These are phyloP conservation scores for Epinotia bilunana DNA, from an alignment of 2,888 invertebrate species.

Conservation along the genomic window DNA sequence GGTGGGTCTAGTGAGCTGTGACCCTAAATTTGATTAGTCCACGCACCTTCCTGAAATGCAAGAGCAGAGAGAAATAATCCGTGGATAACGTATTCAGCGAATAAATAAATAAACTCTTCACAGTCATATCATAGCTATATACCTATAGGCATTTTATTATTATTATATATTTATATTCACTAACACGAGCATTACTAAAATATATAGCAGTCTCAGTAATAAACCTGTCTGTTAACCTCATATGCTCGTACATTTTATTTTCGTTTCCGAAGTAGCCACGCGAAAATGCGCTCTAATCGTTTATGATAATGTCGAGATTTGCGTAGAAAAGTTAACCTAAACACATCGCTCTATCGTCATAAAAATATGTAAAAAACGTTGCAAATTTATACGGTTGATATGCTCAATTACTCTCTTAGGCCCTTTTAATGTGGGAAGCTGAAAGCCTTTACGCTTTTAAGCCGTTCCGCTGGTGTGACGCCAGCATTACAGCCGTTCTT, in stretches of 20 bases:
- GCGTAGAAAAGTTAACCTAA: slow-evolving; percentile 36
- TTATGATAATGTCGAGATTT: slow-evolving; percentile 31
- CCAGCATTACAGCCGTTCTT: slow-evolving; percentile 36
- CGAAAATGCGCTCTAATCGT: slow-evolving; percentile 16
- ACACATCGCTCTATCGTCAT: slow-evolving; percentile 54
- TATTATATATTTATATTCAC: not conserved
- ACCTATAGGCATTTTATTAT: too few relatives aligned
- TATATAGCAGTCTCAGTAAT: slow-evolving; percentile 49
- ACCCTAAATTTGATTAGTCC: too few relatives aligned
- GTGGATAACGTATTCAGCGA: too few relatives aligned
- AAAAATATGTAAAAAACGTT: slow-evolving; percentile 65
- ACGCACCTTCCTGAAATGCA: too few relatives aligned
- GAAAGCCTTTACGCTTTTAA: slow-evolving; percentile 56
- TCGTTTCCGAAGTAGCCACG: not conserved
- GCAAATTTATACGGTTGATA: slow-evolving; percentile 64
- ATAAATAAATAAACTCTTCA: too few relatives aligned
- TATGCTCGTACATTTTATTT: slow-evolving; percentile 56
- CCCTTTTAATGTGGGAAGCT: slow-evolving; percentile 55
- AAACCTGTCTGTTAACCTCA: slow-evolving; percentile 47
- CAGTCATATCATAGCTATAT: too few relatives aligned
- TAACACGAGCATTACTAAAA: slow-evolving; percentile 44
- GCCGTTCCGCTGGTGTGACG: slow-evolving; percentile 52
- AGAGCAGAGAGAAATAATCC: too few relatives aligned
- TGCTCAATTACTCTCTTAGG: slow-evolving; percentile 64
- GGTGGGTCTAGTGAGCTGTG: fast-evolving